phyloP scores from a whole-genome alignment of 2,113 vertebrate genomes.

The Rhea americana region DNA sequence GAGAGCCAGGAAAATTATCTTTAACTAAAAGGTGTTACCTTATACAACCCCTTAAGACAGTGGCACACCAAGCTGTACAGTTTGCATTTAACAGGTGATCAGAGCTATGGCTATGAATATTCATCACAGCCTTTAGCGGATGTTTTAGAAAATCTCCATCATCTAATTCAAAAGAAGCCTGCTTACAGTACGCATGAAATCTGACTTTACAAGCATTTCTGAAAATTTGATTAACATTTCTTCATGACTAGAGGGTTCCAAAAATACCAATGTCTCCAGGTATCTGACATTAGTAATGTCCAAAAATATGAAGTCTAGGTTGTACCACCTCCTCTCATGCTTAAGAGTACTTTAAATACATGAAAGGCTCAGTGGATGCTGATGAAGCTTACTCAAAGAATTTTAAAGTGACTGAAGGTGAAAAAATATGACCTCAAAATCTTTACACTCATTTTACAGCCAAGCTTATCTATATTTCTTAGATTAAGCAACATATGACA shows the following conservation, averaged over 20 bases:
- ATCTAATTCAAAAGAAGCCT: slow-evolving; percentile 9
- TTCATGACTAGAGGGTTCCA: neutral
- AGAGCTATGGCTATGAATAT: slow-evolving; percentile 29
- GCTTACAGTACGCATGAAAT: neutral
- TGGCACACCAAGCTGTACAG: neutral
- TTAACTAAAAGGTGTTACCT: neutral
- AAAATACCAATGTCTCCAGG: neutral
- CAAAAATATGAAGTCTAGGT: neutral
- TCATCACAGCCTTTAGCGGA: slow-evolving; percentile 43
- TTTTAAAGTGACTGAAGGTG: neutral
- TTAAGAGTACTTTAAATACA: neutral
- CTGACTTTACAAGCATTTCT: neutral
- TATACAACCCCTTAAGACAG: neutral
- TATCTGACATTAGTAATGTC: neutral
- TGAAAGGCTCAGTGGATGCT: neutral
- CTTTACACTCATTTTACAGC: neutral
- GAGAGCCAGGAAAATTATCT: neutral
- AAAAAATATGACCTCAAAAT: neutral
- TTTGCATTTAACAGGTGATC: neutral
- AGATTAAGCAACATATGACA: neutral
- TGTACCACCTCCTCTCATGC: neutral
- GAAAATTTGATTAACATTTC: slow-evolving; percentile 47
- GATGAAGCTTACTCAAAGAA: neutral
- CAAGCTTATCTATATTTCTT: neutral
- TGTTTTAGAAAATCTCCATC: slow-evolving; percentile 29